Evolutionary conservation across 2,888 invertebrate genomes (phyloP), one percentile per base, ranked within the genome.

Genomic region (Diaphora mendica): DNA sequence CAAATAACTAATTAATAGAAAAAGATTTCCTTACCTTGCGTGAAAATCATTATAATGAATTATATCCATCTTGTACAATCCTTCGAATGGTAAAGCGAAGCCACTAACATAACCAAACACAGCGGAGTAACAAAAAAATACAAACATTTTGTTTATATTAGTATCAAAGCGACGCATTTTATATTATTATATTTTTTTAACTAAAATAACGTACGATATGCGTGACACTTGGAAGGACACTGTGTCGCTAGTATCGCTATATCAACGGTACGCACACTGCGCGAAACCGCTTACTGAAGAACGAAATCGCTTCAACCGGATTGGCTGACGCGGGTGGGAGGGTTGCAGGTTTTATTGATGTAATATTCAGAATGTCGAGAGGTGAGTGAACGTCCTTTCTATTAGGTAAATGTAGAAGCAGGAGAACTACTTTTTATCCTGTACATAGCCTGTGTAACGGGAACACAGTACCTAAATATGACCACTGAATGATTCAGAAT

Each of bases 41-140:
- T 96, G 96, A 84, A 96, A 96, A 90, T 96, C 96, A 82, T 96
- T 96, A 71, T 96, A 94, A 83, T 96, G 96, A 71, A 96, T 92
- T 70, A 97, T 94, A 79, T 96, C 96, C 76, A 97, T 86, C 77
- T 94, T 93, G 79, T 96, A 96, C 48, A 96, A 82, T 81, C 96
- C 95, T 80, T 93, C 92, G 71, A 90, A 91, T 2, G 91, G 91
- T 68, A 91, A 74, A 5, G 92, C 91, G 73, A 93, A 90, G 62
- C 89, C 86, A 72, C 82, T 73, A 59, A 86, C 86, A 39, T 81
- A 81, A 44, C 79, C 81, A 39, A 80, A 33, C n/a, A 74, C 65
- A n/a, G 73, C 35, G 9, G 81, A 71, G 59, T 13, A 73, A 11
- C 73, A 82, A 70, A 73, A 65, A 30, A 70, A 65, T 23, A n/a